Evolutionary conservation across 2,888 invertebrate species (phyloP).

Genomic region (Himalopsyche kuldschensis): DNA sequence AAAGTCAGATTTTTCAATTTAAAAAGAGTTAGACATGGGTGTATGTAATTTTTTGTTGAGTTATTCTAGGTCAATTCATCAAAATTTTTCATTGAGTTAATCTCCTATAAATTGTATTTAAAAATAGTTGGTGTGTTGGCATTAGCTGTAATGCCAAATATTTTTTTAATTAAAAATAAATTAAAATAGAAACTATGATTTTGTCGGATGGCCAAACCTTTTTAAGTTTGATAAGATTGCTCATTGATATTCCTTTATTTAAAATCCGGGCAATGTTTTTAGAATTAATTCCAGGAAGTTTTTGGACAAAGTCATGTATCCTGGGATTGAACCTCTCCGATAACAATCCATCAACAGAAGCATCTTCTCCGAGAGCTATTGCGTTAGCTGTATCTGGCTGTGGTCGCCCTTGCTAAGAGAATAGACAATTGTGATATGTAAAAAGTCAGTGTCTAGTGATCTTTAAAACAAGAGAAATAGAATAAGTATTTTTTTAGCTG

Average conservation of each 20-base stretch:
- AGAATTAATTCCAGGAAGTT: constrained; percentile 85
- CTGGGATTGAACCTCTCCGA: constrained; percentile 69
- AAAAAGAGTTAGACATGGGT: too few relatives aligned
- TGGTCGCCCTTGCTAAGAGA: constrained; percentile 69
- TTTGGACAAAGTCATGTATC: constrained; percentile 79
- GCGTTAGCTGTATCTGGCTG: constrained; percentile 79
- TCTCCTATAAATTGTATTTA: too few relatives aligned
- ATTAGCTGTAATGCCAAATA: too few relatives aligned
- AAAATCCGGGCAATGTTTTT: constrained; percentile 81
- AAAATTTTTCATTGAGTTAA: too few relatives aligned
- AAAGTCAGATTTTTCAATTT: too few relatives aligned
- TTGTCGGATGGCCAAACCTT: constrained; percentile 50
- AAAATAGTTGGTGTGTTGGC: too few relatives aligned
- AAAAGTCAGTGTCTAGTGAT: neutral
- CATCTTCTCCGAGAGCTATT: constrained; percentile 70
- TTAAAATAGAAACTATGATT: too few relatives aligned
- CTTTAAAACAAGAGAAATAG: neutral
- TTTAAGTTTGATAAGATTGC: constrained; percentile 62
- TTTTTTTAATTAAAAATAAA: too few relatives aligned
- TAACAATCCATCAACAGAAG: constrained; percentile 57
- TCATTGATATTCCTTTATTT: constrained; percentile 71
- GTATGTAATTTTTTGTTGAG: too few relatives aligned
- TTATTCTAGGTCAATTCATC: too few relatives aligned
- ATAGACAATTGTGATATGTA: neutral
- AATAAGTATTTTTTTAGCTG: too few relatives aligned